Evolutionary conservation across 2,113 vertebrate genomes (phyloP), one percentile per base, ranked within the genome.

Genomic region (Pseudorhombus dupliciocellatus): DNA sequence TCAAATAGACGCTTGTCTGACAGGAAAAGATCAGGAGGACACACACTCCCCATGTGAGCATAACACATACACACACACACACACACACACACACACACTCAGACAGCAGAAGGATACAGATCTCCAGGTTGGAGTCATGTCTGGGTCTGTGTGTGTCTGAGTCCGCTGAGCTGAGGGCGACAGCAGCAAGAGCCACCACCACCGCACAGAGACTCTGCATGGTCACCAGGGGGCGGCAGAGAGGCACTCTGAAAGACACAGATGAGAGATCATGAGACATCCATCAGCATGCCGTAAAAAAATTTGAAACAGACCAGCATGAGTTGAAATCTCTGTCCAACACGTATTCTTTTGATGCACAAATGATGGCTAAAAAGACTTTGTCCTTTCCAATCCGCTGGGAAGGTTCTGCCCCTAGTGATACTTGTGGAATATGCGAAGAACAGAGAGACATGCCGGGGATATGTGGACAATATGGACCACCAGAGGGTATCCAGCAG

Each of bases 1-100:
- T 97, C 97, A 85, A 99, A 98, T 91, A 99, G 92, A 81, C 96
- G 97, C 90, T 97, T 99, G 92, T 99, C 98, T 99, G 80, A 80
- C 7, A 46, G 52, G 22, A 52, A 26, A 28, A 59, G 75, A 51
- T 91, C 79, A 92, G 87, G 90, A 85, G 7, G 71, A 75, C 26
- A 67, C 50, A 72, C 7, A 1, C 12, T n/a, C 14, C 31, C 28
- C 73, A 75, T 51, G 22, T 2, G 54, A 67, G 24, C 42, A 5
- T 3, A 42, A 66, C 10, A 21, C 66, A 55, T 44, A 71, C 51
- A 28, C 37, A 16, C 24, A 56, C 26, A 57, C 59, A 51, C 55
- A 28, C 18, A 18, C 34, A 62, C 25, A 46, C 52, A 57, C 31
- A 51, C 42, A 28, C 22, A 58, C 12, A 73, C 20, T 7, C 53